A percentile compares a stretch with the other conserved stretches of the same genome.
These are phyloP conservation scores for Epinephelus cyanopodus DNA, from an alignment of 2,113 vertebrate genomes.

Conservation along the genomic window DNA sequence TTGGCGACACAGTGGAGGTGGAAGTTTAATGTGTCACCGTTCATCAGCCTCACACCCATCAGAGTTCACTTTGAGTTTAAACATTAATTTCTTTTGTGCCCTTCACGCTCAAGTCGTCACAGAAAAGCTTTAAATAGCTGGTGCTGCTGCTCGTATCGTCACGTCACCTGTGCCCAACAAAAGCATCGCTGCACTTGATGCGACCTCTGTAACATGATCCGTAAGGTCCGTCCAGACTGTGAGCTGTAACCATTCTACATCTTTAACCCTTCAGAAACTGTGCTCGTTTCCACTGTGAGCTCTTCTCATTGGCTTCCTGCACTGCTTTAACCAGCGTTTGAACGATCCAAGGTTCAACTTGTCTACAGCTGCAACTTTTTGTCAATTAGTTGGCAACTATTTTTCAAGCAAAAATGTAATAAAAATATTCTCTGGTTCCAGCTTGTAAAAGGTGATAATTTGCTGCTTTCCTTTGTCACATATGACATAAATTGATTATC, in stretches of 20 bases:
- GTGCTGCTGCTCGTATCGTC: background rate
- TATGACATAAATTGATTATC: background rate
- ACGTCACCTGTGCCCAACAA: background rate
- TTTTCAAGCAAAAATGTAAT: background rate
- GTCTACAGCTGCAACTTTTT: too few species aligned
- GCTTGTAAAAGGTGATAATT: background rate
- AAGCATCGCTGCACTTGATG: background rate
- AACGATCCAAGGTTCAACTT: background rate
- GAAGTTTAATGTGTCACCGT: background rate
- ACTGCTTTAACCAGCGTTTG: slow-evolving; percentile 1
- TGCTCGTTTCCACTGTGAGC: too few species aligned
- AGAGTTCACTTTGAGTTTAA: background rate
- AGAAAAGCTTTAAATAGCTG: background rate
- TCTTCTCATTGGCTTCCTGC: background rate
- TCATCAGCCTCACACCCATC: too few species aligned
- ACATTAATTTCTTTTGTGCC: background rate
- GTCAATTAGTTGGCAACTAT: background rate
- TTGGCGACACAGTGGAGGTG: background rate
- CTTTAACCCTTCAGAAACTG: background rate
- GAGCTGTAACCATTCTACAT: background rate
- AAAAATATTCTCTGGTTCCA: background rate
- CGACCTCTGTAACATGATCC: background rate
- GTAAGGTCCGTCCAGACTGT: too few species aligned
- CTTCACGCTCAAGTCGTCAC: background rate
- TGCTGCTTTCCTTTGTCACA: background rate